These are phyloP conservation scores for Trichoplusia ni DNA, from an alignment of 1,140 invertebrate genomes.

Conservation along the genomic window DNA sequence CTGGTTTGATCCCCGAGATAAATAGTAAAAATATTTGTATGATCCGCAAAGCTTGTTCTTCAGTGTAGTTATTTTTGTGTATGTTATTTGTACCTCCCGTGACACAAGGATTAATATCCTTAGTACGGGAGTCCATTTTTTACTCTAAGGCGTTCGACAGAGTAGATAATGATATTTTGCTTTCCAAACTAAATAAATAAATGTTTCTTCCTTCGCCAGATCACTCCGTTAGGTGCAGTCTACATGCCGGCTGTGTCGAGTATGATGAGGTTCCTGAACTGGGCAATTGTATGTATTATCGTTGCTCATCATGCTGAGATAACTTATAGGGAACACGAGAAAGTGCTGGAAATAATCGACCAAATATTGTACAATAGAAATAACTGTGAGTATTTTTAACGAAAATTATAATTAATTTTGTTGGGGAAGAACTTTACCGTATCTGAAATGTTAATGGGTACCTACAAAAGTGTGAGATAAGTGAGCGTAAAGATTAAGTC, in stretches of 20 bases:
- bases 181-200: neutral
- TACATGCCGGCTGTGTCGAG: neutral
- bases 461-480: too few species aligned
- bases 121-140: too few species aligned
- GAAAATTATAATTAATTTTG: neutral
- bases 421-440: neutral
- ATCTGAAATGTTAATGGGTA: neutral
- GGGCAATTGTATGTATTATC: neutral
- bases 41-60: too few species aligned
- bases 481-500: too few species aligned
- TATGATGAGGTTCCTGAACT: neutral
- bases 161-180: too few species aligned
- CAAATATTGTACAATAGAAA: neutral
- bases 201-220: neutral
- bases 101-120: too few species aligned
- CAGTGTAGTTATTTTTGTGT: too few species aligned
- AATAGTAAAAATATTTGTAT: too few species aligned
- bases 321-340: neutral
- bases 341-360: neutral
- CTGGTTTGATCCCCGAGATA: too few species aligned
- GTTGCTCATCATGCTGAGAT: neutral
- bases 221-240: neutral
- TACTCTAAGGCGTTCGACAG: too few species aligned
- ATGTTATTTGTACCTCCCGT: too few species aligned
- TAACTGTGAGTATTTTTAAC: neutral